Conservation (phyloP, 2,797 vertebrate species). For the Hapalemur alaotrensis region DNA sequence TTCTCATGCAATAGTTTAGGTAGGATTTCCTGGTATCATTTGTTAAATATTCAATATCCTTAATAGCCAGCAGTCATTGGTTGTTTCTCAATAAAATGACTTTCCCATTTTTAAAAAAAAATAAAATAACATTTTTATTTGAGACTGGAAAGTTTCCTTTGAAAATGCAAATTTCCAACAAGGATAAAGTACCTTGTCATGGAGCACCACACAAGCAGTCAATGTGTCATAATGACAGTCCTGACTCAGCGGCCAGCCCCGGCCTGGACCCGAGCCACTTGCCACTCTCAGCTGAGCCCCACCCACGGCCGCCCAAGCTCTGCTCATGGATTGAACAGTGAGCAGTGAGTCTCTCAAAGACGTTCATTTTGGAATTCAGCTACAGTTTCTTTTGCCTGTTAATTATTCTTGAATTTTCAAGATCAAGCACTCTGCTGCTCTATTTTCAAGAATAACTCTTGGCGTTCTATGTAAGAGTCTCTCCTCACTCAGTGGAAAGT, state of each 20-base stretch:
- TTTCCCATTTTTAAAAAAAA: background rate
- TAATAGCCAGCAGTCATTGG: background rate
- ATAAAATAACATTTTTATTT: background rate
- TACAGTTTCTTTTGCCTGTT: background rate
- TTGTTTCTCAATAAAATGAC: background rate
- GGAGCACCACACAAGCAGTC: background rate
- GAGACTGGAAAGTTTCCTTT: background rate
- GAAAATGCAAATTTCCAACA: background rate
- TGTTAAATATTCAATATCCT: background rate
- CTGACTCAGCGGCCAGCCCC: background rate
- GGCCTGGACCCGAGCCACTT: rapidly evolving
- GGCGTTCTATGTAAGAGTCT: background rate
- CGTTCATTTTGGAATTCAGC: background rate
- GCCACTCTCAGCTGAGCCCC: rapidly evolving
- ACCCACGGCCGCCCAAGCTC: rapidly evolving
- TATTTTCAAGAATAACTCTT: background rate
- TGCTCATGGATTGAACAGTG: too few relatives aligned
- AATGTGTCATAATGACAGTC: rapidly evolving
- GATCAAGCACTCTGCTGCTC: background rate
- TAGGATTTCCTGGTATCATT: background rate
- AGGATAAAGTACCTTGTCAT: background rate
- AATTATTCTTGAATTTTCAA: background rate
- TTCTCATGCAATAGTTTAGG: too few relatives aligned
- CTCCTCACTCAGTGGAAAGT: too few relatives aligned
- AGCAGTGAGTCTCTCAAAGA: background rate